Evolutionary conservation across 2,888 invertebrate species (phyloP).

Genomic region (Trissolcus brochymenae): DNA sequence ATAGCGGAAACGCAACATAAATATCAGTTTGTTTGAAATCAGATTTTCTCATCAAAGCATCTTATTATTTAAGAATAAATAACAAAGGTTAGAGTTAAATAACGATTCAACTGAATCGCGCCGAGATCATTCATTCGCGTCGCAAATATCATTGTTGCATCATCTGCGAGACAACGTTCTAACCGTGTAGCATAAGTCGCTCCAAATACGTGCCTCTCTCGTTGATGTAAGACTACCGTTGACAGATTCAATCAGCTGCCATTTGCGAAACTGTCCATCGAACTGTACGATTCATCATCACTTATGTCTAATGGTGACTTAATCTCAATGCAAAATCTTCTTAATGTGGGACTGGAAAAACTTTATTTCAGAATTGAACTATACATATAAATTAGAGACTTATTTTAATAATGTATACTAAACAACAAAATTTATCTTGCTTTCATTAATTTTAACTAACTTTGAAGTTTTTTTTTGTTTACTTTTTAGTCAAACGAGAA

Average conservation of each 20-base stretch:
- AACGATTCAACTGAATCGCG: slow-evolving; percentile 4
- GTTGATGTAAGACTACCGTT: slow-evolving; percentile 39
- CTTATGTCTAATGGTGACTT: slow-evolving; percentile 6
- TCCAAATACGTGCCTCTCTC: slow-evolving; percentile 42
- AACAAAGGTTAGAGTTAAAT: background rate
- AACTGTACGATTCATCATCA: slow-evolving; percentile 21
- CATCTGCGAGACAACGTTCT: slow-evolving; percentile 36
- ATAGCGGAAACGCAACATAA: too few species aligned
- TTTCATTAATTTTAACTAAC: background rate
- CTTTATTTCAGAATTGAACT: background rate
- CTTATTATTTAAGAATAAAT: background rate
- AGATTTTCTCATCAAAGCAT: background rate
- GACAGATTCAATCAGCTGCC: slow-evolving; percentile 51
- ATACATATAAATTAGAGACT: too few species aligned
- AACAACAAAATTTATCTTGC: too few species aligned
- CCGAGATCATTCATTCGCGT: slow-evolving; percentile 18
- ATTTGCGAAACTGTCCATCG: slow-evolving; percentile 42
- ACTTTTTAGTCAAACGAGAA: slow-evolving; percentile 1
- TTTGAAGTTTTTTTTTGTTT: background rate
- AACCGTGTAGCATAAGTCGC: slow-evolving; percentile 29
- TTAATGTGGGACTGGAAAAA: background rate
- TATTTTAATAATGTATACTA: too few species aligned
- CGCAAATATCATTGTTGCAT: slow-evolving; percentile 51
- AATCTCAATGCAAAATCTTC: too few species aligned
- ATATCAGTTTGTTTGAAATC: background rate